Evolutionary conservation across 2,888 invertebrate genomes (phyloP), one percentile per base, ranked within the genome.

Genomic region (Scelioninae gen. 1): DNA sequence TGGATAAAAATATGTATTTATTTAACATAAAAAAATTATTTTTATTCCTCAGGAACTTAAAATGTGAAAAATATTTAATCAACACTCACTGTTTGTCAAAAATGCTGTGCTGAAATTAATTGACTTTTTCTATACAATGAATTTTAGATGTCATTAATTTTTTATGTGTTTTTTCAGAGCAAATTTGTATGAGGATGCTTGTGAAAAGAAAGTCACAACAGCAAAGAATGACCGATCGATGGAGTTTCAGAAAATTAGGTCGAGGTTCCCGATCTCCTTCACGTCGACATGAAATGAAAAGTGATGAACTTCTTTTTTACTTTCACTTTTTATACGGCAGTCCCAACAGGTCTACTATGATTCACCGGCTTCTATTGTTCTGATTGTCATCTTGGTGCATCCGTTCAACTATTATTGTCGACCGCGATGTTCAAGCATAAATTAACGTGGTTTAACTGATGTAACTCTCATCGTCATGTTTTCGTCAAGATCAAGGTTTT

Each of bases 231-330:
- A 63, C 63, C 63, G 55, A 74, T 74, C 74, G 38, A 55, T 63
- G 74, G 3, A 9, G 45, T 53, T 16, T 40, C 56, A 10, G 74
- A 53, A 72, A 74, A 74, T 74, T 65, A 56, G 74, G 74, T 65
- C 74, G 65, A 65, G 56, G 53, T 74, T 65, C 63, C 74, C 29
- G 34, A 74, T 74, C 63, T 74, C 74, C 16, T 74, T 55, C 47
- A n/a, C 31, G 38, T 34, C 29, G 56, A 31, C 47, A 32, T 68
- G 66, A 76, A 76, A 76, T 66, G 66, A 66, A 76, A 76, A 76
- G 66, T 76, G 58, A 76, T 66, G 63, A 51, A 60, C 58, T 65
- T 5, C 51, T 58, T 63, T 47, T 63, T 51, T 68, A 66, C 76
- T 76, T 76, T 76, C 76, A 76, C 76, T 76, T 68, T 58, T 66